Evolutionary conservation across 2,797 vertebrate species (phyloP), one percentile per base, ranked within the genome.

Genomic region (Hippoglossus hippoglossus): DNA sequence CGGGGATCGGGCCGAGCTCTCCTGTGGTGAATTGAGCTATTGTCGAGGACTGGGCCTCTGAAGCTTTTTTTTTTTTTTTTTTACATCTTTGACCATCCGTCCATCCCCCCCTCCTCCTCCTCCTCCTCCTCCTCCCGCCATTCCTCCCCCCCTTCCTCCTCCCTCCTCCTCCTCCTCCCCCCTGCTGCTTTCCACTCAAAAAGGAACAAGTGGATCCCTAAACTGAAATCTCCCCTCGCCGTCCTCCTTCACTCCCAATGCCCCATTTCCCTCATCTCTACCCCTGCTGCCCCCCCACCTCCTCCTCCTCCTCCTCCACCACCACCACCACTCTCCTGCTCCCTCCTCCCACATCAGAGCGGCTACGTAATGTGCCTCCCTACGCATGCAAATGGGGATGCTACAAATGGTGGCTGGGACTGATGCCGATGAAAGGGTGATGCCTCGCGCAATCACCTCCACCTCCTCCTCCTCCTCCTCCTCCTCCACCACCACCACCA

Each of bases 381-480:
- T 91, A 95, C 94, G 94, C 94, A 88, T 95, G 92, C 95, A 95
- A 96, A 95, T 95, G 96, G 95, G 96, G 96, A 96, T 96, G 95
- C 96, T 91, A 92, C 93, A 95, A 96, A 93, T 93, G 92, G 93
- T 94, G 90, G 95, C 92, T 81, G 93, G 92, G 95, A 95, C 92
- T 93, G 95, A 94, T 95, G 94, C 95, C 95, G 95, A 96, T 96
- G 96, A 96, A 95, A 96, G 96, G 96, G 96, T 95, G 96, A 98
- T 98, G 97, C 96, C 95, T 96, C 94, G 95, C 94, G 96, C 96
- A 94, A 93, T 91, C 90, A 92, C 91, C 92, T 92, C 91, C 89
- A 83, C 89, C 86, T 77, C 75, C 39, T 53, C 80, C 71, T 28
- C 85, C 71, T 28, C 85, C 75, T 75, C 87, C 34, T 91, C 91